Conservation (phyloP, 2,113 vertebrate genomes). For the Stigmatopora nigra region DNA sequence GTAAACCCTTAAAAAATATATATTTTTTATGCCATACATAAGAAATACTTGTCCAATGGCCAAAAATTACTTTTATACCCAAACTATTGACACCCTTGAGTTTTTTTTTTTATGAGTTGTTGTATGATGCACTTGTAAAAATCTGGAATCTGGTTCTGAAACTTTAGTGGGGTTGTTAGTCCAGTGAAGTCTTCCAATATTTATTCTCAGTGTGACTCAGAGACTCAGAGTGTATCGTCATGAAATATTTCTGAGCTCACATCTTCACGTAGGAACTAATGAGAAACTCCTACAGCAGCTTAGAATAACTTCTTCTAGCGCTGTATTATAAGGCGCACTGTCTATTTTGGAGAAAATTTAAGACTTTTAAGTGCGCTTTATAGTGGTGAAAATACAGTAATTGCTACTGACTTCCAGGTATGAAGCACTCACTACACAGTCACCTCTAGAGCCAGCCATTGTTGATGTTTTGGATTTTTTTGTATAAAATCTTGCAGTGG, state of each 20-base stretch:
- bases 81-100: not conserved
- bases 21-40: no score
- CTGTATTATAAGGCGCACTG: no score
- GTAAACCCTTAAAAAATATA: no score
- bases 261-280: constrained; percentile 61
- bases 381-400: no score
- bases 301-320: constrained; percentile 58
- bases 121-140: constrained; percentile 19
- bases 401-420: no score
- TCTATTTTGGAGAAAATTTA: no score
- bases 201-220: constrained; percentile 38
- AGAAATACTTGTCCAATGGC: not conserved
- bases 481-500: no score
- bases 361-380: no score
- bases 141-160: constrained; percentile 11
- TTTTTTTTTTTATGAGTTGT: not conserved
- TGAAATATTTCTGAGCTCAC: constrained; percentile 58
- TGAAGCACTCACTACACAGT: no score
- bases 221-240: constrained; percentile 37
- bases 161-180: constrained; percentile 18
- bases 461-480: no score
- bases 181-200: constrained; percentile 45
- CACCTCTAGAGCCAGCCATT: no score
- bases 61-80: not conserved
- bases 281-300: constrained; percentile 59